Conservation (phyloP, 2,113 vertebrate species). For the Antigone vipio region DNA sequence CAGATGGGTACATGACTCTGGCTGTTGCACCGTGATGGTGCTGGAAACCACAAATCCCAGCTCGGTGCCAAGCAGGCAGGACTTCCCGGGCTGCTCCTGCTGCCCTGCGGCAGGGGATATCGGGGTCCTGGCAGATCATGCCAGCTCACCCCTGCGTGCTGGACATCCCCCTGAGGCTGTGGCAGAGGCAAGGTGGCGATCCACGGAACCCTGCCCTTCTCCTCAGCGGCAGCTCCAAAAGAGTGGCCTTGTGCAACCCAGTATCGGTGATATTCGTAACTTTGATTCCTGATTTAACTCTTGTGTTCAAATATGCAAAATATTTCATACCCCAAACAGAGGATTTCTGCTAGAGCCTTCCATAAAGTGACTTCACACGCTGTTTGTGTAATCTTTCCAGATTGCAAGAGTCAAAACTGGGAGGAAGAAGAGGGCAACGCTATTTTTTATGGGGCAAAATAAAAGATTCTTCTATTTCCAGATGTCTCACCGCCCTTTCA, state of each 20-base stretch:
- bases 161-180: neutral
- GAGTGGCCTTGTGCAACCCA: neutral
- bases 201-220: neutral
- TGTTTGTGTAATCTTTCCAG: neutral
- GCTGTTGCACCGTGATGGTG: neutral
- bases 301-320: slow-evolving; percentile 1
- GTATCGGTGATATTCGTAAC: neutral
- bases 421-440: neutral
- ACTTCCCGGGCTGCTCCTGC: neutral
- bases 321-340: neutral
- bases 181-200: neutral
- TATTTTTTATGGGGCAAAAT: neutral
- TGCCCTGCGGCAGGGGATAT: fast-evolving
- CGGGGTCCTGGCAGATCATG: neutral
- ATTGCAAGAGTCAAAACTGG: neutral
- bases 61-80: neutral
- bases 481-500: slow-evolving; percentile 6
- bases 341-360: slow-evolving; percentile 10
- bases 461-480: slow-evolving; percentile 17
- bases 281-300: neutral
- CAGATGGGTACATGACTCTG: neutral
- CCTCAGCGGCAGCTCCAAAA: neutral
- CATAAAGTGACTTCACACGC: neutral
- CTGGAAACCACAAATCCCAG: neutral
- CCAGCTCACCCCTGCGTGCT: neutral